These are phyloP conservation scores for Sinhomidia bicolor DNA, from an alignment of 2,888 invertebrate species.

Conservation along the genomic window DNA sequence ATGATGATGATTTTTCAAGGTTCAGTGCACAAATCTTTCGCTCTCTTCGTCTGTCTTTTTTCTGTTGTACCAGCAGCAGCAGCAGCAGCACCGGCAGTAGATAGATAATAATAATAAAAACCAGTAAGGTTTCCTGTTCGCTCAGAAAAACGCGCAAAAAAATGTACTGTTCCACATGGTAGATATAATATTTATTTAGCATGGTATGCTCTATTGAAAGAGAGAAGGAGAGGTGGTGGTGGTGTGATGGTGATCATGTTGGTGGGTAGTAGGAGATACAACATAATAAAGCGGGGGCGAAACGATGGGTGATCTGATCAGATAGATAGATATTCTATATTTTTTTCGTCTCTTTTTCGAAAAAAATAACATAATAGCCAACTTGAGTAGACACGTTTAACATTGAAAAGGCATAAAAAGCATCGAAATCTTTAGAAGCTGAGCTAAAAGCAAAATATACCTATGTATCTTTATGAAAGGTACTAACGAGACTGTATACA, in stretches of 20 bases:
- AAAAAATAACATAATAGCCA: neutral
- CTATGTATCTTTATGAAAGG: too few species aligned
- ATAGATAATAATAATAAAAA: slow-evolving; percentile 57
- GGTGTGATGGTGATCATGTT: neutral
- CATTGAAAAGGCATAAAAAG: slow-evolving; percentile 31
- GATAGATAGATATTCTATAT: neutral
- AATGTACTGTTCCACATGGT: slow-evolving; percentile 45
- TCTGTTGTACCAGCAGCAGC: neutral
- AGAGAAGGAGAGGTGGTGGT: too few species aligned
- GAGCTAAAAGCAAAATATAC: too few species aligned
- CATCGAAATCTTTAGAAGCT: too few species aligned
- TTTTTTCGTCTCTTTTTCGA: too few species aligned
- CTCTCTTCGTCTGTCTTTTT: neutral
- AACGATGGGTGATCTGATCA: slow-evolving; percentile 21
- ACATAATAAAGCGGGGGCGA: slow-evolving; percentile 30
- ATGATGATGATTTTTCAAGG: slow-evolving; percentile 48
- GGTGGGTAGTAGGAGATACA: neutral
- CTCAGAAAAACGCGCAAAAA: slow-evolving; percentile 22
- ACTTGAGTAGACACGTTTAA: neutral
- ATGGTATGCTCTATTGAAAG: too few species aligned
- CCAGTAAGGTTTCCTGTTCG: slow-evolving; percentile 68
- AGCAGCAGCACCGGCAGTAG: too few species aligned
- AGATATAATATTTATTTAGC: neutral
- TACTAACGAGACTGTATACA: too few species aligned
- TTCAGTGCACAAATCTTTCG: slow-evolving; percentile 70